Conservation (phyloP, 1,140 invertebrate species). For the Potamilus streckersoni region DNA sequence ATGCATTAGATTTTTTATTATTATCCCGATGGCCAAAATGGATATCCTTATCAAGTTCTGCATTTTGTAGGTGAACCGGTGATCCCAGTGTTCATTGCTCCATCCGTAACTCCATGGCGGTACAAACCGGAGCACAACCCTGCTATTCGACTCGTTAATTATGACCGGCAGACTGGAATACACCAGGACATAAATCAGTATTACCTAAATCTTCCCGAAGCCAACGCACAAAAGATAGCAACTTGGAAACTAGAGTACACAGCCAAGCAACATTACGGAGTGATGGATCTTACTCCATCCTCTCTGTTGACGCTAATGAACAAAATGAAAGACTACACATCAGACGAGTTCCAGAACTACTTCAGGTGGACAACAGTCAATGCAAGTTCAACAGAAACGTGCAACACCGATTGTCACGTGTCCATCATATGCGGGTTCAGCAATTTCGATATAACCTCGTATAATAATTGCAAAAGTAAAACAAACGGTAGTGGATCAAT, state of each 20-base stretch:
- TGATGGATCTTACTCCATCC: not conserved
- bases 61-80: conserved; percentile 20
- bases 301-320: not conserved
- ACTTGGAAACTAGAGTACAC: conserved; percentile 82
- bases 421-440: conserved; percentile 3
- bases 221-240: conserved; percentile 77
- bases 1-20: too few species aligned
- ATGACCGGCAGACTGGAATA: conserved; percentile 84
- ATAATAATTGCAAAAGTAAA: too few species aligned
- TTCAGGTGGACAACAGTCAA: conserved; percentile 21
- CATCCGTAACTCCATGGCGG: not conserved
- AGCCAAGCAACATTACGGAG: conserved; percentile 5
- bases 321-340: not conserved
- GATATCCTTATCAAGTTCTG: too few species aligned
- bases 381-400: not conserved
- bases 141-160: conserved; percentile 86
- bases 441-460: not conserved
- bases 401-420: conserved; percentile 6
- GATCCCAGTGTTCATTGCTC: not conserved
- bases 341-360: conserved; percentile 2
- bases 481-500: too few species aligned
- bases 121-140: conserved; percentile 73
- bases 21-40: too few species aligned
- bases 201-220: conserved; percentile 82
- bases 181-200: conserved; percentile 89